Evolutionary conservation across 1,140 invertebrate genomes (phyloP).

Genomic region (Pectinophora gossypiella): DNA sequence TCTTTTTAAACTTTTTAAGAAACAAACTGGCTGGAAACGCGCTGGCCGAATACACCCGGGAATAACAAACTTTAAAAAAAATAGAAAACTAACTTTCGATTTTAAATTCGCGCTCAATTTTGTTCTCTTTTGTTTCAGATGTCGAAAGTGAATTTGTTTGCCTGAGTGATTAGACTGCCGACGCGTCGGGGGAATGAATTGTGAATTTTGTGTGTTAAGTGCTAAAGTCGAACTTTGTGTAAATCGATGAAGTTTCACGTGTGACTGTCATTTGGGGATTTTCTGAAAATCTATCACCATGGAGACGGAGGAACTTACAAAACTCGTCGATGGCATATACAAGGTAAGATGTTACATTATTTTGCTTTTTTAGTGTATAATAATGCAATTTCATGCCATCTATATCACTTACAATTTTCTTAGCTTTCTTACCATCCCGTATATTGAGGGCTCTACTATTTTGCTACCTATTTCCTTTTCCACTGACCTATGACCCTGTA

Average conservation of each 20-base stretch:
- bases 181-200: slow-evolving; percentile 46
- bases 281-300: slow-evolving; percentile 71
- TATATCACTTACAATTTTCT: too few relatives aligned
- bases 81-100: not conserved
- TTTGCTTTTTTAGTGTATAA: not conserved
- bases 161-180: slow-evolving; percentile 37
- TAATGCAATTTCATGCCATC: not conserved
- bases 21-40: too few relatives aligned
- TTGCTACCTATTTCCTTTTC: too few relatives aligned
- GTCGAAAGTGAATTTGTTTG: slow-evolving; percentile 46
- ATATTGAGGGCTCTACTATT: too few relatives aligned
- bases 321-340: slow-evolving; percentile 92
- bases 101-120: not conserved
- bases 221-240: slow-evolving; percentile 55
- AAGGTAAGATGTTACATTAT: slow-evolving; percentile 78
- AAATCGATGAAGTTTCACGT: slow-evolving; percentile 61
- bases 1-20: slow-evolving; percentile 8
- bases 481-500: too few relatives aligned
- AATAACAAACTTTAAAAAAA: not conserved
- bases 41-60: slow-evolving; percentile 3
- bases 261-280: slow-evolving; percentile 41
- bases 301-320: slow-evolving; percentile 92
- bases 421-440: too few relatives aligned
- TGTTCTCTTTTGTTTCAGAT: slow-evolving; percentile 62
- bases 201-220: slow-evolving; percentile 63